Base-by-base conservation (phyloP, 2,113 vertebrate species). In the Oncorhynchus tshawytscha region DNA sequence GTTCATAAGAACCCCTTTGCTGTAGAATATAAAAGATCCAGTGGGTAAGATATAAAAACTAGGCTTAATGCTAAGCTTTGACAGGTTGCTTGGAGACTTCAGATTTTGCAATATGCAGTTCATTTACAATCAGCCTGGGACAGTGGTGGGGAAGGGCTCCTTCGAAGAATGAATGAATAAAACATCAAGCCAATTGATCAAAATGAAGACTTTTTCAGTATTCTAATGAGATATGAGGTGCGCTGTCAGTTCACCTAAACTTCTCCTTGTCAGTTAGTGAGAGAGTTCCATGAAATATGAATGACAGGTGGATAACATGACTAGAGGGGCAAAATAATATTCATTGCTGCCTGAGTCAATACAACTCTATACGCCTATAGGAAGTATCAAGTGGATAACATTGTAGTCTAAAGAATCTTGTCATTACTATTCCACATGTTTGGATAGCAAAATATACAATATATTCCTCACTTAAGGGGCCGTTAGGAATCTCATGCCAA, bases 121-220 rank as follows among this genome's bases (percentile, higher is more conserved):
- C 78, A 90, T 91, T 91, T 89, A 86, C 87, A 89, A 73, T 73
- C 86, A 84, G 86, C 87, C 85, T 77, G 77, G 84, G 78, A 80
- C 77, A 82, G 76, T 89, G 87, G 81, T 81, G 68, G n/a, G 81
- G 82, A 77, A 85, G 80, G 18, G 75, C 81, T 88, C 88, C 82
- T 89, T 86, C 83, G 77, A 82, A 90, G 79, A 82, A 86, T 11
- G 9, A 83, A 89, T 92, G 90, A 93, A 93, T 93, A 90, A 93
- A 93, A 93, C 90, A 92, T 92, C 62, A 49, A n/a, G 70, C 79
- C 85, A 87, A 87, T 82, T 90, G 86, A 87, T 81, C 81, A 81
- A 81, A 77, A 84, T 81, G 70, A 51, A 15, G 68, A 80, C 65
- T 70, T 82, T 81, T 85, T 64, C 39, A 73, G 82, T 87, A 73